A percentile compares a stretch with the other conserved stretches of the same genome.
Conservation (phyloP, 2,113 vertebrate genomes). For the Thamnophis sirtalis region DNA sequence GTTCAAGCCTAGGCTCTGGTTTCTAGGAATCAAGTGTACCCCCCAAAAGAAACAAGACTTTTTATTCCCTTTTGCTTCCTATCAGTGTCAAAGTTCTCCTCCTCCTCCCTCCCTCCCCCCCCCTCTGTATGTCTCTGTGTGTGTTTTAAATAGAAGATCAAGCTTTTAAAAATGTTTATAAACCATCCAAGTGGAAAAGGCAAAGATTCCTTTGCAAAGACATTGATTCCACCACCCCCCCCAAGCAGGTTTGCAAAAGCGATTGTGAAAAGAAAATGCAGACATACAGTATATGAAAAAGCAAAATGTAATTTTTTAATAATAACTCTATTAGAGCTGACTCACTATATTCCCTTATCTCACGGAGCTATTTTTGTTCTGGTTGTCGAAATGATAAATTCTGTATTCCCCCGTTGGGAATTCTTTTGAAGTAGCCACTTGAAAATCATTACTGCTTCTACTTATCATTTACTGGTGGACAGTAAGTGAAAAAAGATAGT, state of each 20-base stretch:
- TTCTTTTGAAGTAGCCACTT: constrained; percentile 63
- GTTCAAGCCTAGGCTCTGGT: background rate
- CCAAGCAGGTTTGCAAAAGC: constrained; percentile 35
- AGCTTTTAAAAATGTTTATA: background rate
- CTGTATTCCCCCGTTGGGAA: constrained; percentile 53
- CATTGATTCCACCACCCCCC: constrained; percentile 12
- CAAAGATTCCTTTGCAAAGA: background rate
- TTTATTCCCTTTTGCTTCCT: background rate
- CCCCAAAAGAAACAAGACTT: background rate
- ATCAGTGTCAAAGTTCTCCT: background rate
- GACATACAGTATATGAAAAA: background rate
- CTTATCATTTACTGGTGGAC: background rate
- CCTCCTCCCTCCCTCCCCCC: too few species aligned
- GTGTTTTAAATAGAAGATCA: constrained; percentile 17
- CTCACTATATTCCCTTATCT: constrained; percentile 42
- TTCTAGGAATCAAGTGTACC: background rate
- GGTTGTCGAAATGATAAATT: constrained; percentile 52
- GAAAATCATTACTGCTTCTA: constrained; percentile 59
- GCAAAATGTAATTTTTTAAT: constrained; percentile 50
- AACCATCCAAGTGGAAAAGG: background rate
- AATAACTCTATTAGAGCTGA: constrained; percentile 26
- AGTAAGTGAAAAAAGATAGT: background rate
- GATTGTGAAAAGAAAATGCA: background rate
- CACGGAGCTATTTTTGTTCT: constrained; percentile 37
- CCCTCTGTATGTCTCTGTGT: background rate